A percentile compares a stretch with the other conserved stretches of the same genome.
Conservation (phyloP, 2,888 invertebrate species). For the Eudemis profundana region DNA sequence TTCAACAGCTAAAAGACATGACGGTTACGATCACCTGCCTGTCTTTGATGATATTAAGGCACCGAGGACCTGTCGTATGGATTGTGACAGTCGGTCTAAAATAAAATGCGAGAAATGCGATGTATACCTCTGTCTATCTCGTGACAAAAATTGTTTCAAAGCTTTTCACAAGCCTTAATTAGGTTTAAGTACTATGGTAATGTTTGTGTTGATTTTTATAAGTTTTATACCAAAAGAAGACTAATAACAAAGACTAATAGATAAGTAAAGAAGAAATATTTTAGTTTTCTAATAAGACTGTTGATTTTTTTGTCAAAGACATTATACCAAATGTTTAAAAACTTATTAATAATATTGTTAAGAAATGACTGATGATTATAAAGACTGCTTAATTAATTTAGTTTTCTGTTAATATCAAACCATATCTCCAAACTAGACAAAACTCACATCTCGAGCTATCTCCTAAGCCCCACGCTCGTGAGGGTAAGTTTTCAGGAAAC, state of each 20-base stretch:
- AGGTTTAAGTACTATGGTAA: not conserved
- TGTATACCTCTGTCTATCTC: conserved; percentile 47
- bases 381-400: too few species aligned
- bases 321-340: too few species aligned
- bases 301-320: too few species aligned
- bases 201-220: not conserved
- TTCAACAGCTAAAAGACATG: conserved; percentile 49
- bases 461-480: too few species aligned
- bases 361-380: too few species aligned
- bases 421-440: too few species aligned
- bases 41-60: conserved; percentile 48
- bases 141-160: conserved; percentile 44
- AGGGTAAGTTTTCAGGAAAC: too few species aligned
- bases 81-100: conserved; percentile 49
- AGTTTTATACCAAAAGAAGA: conserved; percentile 1
- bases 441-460: too few species aligned
- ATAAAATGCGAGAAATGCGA: conserved; percentile 49
- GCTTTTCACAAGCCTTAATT: conserved; percentile 18
- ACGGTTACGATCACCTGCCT: conserved; percentile 53
- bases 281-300: too few species aligned
- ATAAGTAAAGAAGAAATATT: too few species aligned
- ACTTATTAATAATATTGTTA: too few species aligned
- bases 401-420: too few species aligned
- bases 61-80: conserved; percentile 50
- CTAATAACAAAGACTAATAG: not conserved